Conservation (phyloP, 2,797 vertebrate genomes). For the Botia almorhae region DNA sequence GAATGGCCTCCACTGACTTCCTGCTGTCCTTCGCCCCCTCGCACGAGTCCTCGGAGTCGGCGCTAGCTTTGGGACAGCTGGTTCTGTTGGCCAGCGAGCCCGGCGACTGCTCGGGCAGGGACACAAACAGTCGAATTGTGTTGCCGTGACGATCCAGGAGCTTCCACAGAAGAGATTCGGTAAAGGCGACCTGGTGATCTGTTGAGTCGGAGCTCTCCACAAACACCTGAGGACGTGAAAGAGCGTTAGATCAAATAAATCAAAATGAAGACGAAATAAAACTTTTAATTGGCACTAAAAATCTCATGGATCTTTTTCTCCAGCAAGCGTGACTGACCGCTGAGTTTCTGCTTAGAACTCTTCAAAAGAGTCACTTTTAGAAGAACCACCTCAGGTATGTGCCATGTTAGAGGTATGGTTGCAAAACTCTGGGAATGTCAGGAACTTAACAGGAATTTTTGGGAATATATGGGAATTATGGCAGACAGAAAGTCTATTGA, state of each 20-base stretch:
- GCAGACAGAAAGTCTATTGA: too few species aligned
- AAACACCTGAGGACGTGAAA: constrained; percentile 83
- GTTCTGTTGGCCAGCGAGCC: constrained; percentile 84
- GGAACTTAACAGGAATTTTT: too few species aligned
- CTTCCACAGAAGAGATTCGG: constrained; percentile 95
- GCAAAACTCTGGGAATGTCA: too few species aligned
- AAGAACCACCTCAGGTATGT: too few species aligned
- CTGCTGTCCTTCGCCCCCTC: constrained; percentile 84
- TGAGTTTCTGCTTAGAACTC: too few species aligned
- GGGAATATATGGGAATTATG: too few species aligned
- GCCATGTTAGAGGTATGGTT: too few species aligned
- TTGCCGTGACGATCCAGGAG: constrained; percentile 97
- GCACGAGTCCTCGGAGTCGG: constrained; percentile 80
- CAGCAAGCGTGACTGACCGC: too few species aligned
- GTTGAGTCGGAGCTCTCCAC: constrained; percentile 92
- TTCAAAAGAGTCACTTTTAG: too few species aligned
- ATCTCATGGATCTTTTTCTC: background rate
- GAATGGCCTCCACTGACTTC: constrained; percentile 94
- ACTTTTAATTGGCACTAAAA: background rate
- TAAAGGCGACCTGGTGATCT: constrained; percentile 88
- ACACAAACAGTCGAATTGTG: constrained; percentile 92
- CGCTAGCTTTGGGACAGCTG: constrained; percentile 82
- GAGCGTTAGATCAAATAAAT: background rate
- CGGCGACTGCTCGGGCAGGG: constrained; percentile 92
- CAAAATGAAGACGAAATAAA: background rate